These are phyloP conservation scores for Oryzias javanicus DNA, from an alignment of 2,113 vertebrate genomes.

Conservation along the genomic window DNA sequence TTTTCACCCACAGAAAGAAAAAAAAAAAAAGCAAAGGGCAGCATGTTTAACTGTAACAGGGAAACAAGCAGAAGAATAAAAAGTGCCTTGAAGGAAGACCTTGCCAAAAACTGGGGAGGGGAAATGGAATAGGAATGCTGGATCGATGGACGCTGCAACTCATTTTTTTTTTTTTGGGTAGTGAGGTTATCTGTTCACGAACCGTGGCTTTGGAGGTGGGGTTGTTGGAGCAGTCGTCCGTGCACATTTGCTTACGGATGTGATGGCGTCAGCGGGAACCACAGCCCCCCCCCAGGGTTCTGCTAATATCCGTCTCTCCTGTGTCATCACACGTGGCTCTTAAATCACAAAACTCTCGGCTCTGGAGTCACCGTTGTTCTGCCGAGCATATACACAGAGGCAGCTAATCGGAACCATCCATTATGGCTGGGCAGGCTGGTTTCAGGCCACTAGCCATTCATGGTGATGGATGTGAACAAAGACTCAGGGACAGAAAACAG, in stretches of 20 bases:
- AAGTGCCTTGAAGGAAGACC: constrained; percentile 17
- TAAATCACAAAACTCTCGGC: constrained; percentile 52
- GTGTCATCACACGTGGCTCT: constrained; percentile 36
- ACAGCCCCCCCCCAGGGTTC: constrained; percentile 51
- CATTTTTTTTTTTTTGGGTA: constrained; percentile 55
- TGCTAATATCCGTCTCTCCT: constrained; percentile 55
- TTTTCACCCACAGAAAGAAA: constrained; percentile 35
- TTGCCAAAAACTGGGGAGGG: constrained; percentile 11
- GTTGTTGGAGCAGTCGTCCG: constrained; percentile 9
- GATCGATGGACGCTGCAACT: constrained; percentile 45
- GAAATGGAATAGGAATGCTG: constrained; percentile 6
- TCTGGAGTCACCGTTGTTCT: constrained; percentile 27
- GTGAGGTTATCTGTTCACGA: constrained; percentile 45
- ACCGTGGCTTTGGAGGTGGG: constrained; percentile 13
- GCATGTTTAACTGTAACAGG: constrained; percentile 22
- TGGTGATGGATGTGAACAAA: constrained; percentile 62
- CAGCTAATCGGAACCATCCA: constrained; percentile 63
- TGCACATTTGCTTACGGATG: constrained; percentile 55
- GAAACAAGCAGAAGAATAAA: constrained; percentile 15
- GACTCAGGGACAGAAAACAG: constrained; percentile 13
- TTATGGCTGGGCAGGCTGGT: constrained; percentile 56
- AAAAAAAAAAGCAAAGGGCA: constrained; percentile 19
- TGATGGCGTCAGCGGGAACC: constrained; percentile 60
- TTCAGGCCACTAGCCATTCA: constrained; percentile 61
- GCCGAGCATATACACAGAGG: constrained; percentile 43